Conservation (phyloP, 37 sponge, comb jelly and placozoan species). For the Aplysina aerophoba region DNA sequence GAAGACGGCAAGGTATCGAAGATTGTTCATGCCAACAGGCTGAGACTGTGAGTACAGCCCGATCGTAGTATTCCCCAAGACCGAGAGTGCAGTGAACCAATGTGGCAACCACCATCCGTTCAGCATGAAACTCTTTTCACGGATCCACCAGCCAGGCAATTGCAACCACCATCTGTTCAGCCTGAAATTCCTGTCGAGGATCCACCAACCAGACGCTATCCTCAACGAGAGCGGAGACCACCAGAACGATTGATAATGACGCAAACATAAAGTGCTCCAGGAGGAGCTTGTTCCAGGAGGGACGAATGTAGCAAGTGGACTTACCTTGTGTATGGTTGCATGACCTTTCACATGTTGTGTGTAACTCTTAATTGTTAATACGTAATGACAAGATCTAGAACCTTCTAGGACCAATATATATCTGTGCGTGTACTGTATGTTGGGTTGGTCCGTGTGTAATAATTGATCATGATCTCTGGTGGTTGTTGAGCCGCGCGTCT, state of each 20-base stretch:
- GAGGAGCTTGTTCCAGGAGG: slow-evolving; percentile 18
- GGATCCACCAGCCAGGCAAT: neutral
- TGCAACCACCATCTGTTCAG: slow-evolving; percentile 2
- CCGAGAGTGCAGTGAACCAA: neutral
- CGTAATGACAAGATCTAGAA: no score
- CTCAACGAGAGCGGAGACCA: slow-evolving; percentile 20
- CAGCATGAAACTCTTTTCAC: neutral
- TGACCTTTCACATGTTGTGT: no score
- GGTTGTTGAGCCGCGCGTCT: no score
- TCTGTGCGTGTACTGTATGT: no score
- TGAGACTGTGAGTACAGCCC: neutral
- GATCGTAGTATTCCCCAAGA: neutral
- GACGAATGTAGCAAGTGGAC: slow-evolving; percentile 20
- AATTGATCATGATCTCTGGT: no score
- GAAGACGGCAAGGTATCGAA: neutral
- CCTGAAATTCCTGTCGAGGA: neutral
- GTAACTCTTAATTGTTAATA: no score
- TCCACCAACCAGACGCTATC: neutral
- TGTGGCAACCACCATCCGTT: slow-evolving; percentile 6
- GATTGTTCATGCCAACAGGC: neutral
- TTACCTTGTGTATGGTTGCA: neutral
- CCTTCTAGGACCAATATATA: no score
- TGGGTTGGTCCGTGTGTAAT: no score
- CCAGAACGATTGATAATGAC: slow-evolving; percentile 22
- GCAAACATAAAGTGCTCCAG: slow-evolving; percentile 11